Evolutionary conservation across 2,797 vertebrate genomes (phyloP).

Genomic region (Menidia menidia): DNA sequence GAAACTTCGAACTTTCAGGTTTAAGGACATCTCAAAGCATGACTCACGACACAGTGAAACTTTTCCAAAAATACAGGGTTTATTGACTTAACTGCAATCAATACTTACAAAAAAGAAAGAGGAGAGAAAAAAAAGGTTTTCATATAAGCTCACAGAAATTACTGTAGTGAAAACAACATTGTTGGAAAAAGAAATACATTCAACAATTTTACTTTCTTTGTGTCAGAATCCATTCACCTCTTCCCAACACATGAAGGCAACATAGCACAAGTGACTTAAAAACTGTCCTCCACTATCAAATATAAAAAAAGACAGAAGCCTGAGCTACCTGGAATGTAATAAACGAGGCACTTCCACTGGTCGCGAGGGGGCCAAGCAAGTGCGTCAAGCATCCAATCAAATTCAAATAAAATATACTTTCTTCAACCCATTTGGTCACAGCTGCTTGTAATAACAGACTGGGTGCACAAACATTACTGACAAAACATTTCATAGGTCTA

Average conservation of each 20-base stretch:
- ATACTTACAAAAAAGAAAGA: constrained; percentile 91
- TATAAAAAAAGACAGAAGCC: constrained; percentile 85
- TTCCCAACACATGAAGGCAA: constrained; percentile 82
- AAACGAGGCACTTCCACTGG: constrained; percentile 89
- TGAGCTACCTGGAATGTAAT: constrained; percentile 95
- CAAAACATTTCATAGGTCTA: constrained; percentile 28
- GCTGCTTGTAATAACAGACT: constrained; percentile 75
- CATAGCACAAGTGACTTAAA: constrained; percentile 84
- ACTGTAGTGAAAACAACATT: constrained; percentile 93
- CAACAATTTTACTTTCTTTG: constrained; percentile 93
- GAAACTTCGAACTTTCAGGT: too few species aligned
- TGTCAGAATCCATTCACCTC: constrained; percentile 89
- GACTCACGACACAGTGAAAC: constrained; percentile 51
- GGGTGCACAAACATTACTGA: constrained; percentile 45
- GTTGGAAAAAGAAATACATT: constrained; percentile 89
- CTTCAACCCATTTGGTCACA: constrained; percentile 83
- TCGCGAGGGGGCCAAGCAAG: constrained; percentile 78
- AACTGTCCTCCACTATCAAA: constrained; percentile 73
- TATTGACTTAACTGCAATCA: constrained; percentile 99
- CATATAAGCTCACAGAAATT: constrained; percentile 96
- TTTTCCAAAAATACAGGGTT: constrained; percentile 90
- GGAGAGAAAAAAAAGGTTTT: constrained; percentile 84
- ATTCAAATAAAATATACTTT: constrained; percentile 58
- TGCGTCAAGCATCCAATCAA: constrained; percentile 73
- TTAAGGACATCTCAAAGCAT: not conserved